These are phyloP conservation scores for Acropora yongei DNA, from an alignment of 64 coral and sea anemone genomes.

Conservation along the genomic window DNA sequence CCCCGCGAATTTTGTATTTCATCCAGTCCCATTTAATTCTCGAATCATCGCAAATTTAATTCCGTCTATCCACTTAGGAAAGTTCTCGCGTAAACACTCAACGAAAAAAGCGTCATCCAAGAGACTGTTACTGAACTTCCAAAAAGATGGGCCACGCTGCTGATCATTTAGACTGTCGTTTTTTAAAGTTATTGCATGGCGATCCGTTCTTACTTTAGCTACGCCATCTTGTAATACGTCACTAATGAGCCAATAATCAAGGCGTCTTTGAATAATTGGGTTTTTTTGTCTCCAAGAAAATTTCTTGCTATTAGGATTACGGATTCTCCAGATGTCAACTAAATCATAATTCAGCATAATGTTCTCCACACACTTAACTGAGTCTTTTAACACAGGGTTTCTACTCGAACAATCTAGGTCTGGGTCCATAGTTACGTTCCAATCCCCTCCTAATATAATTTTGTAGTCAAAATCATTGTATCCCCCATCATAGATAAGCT, in stretches of 20 bases:
- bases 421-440: constrained; percentile 45
- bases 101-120: constrained; percentile 13
- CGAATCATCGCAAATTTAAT: not conserved
- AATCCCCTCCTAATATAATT: constrained; percentile 55
- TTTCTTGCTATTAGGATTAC: not conserved
- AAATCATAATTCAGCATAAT: constrained; percentile 46
- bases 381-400: constrained; percentile 39
- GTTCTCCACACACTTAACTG: constrained; percentile 27
- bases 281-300: not conserved
- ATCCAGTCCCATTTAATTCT: constrained; percentile 38
- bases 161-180: constrained; percentile 30
- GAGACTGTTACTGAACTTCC: constrained; percentile 51
- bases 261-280: not conserved
- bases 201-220: not conserved
- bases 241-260: too few species aligned
- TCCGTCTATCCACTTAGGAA: constrained; percentile 34
- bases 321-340: constrained; percentile 39
- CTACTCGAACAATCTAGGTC: constrained; percentile 57
- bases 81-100: not conserved
- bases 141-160: not conserved
- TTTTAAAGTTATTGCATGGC: not conserved
- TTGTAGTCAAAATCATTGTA: not conserved
- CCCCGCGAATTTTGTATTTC: constrained; percentile 15
- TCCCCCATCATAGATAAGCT: too few species aligned
- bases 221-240: constrained; percentile 12